phyloP scores from a whole-genome alignment of 23 tunicate genomes.

The Corella eumyota region DNA sequence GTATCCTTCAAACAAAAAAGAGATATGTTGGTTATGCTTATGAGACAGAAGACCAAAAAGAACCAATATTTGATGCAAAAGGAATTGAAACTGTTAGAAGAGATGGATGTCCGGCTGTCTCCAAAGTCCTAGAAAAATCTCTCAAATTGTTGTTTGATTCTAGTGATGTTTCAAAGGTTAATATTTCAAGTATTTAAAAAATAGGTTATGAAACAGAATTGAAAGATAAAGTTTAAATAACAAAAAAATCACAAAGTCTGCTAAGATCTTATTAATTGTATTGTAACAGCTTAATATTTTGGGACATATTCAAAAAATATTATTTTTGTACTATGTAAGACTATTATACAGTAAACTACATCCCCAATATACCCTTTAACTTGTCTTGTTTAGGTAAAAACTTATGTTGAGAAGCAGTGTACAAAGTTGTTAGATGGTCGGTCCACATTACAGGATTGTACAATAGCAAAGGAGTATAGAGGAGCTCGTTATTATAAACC shows the following conservation, averaged over 20 bases:
- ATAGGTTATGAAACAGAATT: too few species aligned
- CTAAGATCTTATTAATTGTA: too few species aligned
- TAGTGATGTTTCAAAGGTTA: conserved; percentile 65
- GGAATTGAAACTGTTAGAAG: conserved; percentile 93
- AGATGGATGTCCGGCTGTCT: conserved; percentile 77
- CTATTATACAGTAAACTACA: too few species aligned
- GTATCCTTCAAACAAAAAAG: conserved; percentile 91
- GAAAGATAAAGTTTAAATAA: too few species aligned
- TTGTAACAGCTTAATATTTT: too few species aligned
- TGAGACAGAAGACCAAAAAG: conserved; percentile 59
- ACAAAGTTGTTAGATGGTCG: conserved; percentile 33
- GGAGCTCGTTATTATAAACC: conserved; percentile 77
- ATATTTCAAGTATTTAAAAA: too few species aligned
- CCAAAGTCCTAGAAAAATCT: conserved; percentile 57
- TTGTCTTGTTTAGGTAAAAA: too few species aligned
- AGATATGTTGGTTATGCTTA: conserved; percentile 87
- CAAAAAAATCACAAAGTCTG: neutral
- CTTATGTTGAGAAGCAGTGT: conserved; percentile 47
- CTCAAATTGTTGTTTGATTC: conserved; percentile 48
- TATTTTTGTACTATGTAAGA: too few species aligned
- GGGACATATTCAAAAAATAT: too few species aligned
- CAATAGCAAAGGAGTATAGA: conserved; percentile 70
- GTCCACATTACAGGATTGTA: conserved; percentile 36
- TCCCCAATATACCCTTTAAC: too few species aligned
- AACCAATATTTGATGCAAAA: conserved; percentile 89